These are phyloP conservation scores for Megaceryle alcyon DNA, from an alignment of 2,797 vertebrate species.

Conservation along the genomic window DNA sequence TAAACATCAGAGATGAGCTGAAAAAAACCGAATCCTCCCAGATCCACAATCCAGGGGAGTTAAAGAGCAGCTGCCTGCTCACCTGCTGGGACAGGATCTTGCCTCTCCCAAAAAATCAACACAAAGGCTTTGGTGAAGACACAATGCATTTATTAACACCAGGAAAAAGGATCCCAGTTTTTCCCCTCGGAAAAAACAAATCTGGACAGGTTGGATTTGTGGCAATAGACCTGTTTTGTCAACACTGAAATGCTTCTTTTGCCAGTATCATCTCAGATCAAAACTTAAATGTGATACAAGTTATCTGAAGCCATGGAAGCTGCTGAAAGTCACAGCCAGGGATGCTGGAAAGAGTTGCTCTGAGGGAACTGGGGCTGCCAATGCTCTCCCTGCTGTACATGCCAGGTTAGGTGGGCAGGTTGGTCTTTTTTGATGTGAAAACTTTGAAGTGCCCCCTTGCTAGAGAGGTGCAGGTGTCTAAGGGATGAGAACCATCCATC, in stretches of 20 bases:
- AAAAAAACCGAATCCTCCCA: constrained; percentile 9
- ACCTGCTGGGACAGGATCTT: neutral
- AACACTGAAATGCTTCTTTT: neutral
- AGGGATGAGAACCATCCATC: neutral
- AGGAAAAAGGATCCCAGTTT: neutral
- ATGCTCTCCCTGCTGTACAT: accelerated
- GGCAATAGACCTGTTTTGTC: neutral
- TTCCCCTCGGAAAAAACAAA: neutral
- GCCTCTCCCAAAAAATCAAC: neutral
- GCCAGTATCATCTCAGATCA: neutral
- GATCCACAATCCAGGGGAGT: neutral
- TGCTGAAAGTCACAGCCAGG: neutral
- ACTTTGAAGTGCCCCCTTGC: neutral
- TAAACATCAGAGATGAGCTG: constrained; percentile 14
- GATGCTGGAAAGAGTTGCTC: neutral
- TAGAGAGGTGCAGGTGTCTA: neutral
- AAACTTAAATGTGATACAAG: neutral
- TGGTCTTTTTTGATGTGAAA: neutral
- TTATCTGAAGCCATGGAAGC: neutral
- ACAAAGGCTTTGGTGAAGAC: neutral
- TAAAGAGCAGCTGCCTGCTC: neutral
- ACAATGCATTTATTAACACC: constrained; percentile 12
- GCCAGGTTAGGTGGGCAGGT: neutral
- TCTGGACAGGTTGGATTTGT: neutral
- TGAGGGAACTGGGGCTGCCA: neutral